These are phyloP conservation scores for Epizoanthus illoricatus DNA, from an alignment of 92 coral and sea anemone genomes.

Conservation along the genomic window DNA sequence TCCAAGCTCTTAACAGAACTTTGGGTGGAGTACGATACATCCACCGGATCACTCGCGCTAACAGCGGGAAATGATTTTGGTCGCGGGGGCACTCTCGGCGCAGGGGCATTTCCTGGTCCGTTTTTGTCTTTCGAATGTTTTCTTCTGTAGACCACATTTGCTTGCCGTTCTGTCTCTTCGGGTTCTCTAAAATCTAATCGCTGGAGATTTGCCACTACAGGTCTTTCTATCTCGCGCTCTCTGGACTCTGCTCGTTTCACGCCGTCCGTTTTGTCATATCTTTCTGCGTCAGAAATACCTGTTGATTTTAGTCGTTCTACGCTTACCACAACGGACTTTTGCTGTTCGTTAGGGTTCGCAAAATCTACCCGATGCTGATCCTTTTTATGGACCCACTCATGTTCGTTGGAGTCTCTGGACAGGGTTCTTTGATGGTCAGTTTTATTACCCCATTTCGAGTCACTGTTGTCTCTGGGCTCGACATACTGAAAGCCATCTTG, in stretches of 20 bases:
- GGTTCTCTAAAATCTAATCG: constrained; percentile 1
- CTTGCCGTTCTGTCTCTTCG: background rate
- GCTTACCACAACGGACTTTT: constrained; percentile 7
- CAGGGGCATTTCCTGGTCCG: background rate
- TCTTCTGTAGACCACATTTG: constrained; percentile 24
- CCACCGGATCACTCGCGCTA: constrained; percentile 11
- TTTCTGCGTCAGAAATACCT: background rate
- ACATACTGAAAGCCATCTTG: background rate
- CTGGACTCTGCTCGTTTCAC: background rate
- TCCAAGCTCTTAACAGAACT: constrained; percentile 31
- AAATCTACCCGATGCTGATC: background rate
- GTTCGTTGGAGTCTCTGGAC: background rate
- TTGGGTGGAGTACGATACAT: constrained; percentile 24
- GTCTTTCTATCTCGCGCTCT: constrained; percentile 18
- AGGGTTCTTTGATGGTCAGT: background rate
- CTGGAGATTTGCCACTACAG: constrained; percentile 2
- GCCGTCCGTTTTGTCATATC: background rate
- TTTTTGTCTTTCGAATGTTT: background rate
- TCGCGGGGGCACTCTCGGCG: constrained; percentile 26
- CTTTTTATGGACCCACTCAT: background rate
- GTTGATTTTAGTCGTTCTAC: background rate
- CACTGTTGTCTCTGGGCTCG: background rate
- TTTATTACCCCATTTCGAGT: too few species aligned
- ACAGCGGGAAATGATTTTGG: constrained; percentile 29
- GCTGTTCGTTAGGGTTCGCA: constrained; percentile 2